Conservation (phyloP, 2,797 vertebrate genomes). For the Brachyalestes nurse region DNA sequence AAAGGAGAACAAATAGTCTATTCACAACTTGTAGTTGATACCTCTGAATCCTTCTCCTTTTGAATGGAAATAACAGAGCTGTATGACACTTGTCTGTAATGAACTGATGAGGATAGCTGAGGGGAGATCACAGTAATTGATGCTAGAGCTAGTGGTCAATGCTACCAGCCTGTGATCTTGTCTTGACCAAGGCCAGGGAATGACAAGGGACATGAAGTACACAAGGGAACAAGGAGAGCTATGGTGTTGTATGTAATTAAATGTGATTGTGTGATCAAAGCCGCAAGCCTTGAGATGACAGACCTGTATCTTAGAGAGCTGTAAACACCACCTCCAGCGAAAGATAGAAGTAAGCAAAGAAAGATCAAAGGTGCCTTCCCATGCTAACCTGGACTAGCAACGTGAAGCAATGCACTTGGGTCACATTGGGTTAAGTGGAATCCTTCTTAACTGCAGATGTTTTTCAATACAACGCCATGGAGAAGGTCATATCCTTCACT, state of each 20-base stretch:
- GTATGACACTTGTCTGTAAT: conserved; percentile 27
- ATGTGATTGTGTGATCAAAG: conserved; percentile 62
- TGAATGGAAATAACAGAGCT: conserved; percentile 42
- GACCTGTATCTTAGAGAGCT: conserved; percentile 53
- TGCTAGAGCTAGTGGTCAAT: conserved; percentile 44
- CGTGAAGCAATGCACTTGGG: conserved; percentile 12
- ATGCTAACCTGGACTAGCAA: conserved; percentile 40
- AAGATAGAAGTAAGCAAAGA: conserved; percentile 12
- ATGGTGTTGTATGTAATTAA: conserved; percentile 22
- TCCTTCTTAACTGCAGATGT: conserved; percentile 27
- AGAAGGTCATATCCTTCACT: conserved; percentile 33
- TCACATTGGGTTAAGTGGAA: conserved; percentile 27
- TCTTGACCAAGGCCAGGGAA: conserved; percentile 38
- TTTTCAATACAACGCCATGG: conserved; percentile 29
- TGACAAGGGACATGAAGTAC: conserved; percentile 31
- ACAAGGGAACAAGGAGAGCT: conserved; percentile 13
- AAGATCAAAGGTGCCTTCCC: conserved; percentile 40
- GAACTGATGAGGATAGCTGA: conserved; percentile 36
- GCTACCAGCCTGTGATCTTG: conserved; percentile 48
- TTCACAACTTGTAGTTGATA: conserved; percentile 48
- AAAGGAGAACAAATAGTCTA: conserved; percentile 56
- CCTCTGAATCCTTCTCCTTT: conserved; percentile 37
- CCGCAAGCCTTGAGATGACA: conserved; percentile 61
- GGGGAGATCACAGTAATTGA: conserved; percentile 32
- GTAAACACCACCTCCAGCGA: conserved; percentile 18